Evolutionary conservation across 1,140 invertebrate species (phyloP), one percentile per base, ranked within the genome.

Genomic region (Polypedilum vanderplanki): DNA sequence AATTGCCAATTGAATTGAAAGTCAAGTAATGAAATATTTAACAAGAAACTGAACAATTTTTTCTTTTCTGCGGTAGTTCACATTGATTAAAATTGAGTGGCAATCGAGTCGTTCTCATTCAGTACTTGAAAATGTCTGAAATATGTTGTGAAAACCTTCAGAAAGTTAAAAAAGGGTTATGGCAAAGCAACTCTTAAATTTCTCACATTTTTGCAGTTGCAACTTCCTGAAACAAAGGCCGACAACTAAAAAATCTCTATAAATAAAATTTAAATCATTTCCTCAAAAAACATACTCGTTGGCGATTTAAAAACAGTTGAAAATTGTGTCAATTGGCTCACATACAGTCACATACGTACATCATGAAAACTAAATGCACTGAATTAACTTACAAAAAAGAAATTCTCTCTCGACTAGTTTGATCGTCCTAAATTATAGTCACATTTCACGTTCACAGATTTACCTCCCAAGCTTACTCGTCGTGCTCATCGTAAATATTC

Each of bases 311-410:
- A 33, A 33, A 33, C 41, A 4, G 46, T 33, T 12, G 12, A 57
- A n/a, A 57, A 57, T 57, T 57, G 46, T 57, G 46, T 57, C 46
- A 57, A 57, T 57, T 57, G 46, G 46, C 46, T n/a, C 46, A 57
- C 4, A n/a, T 15, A n/a, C 46, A 57, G 46, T 57, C 46, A 12
- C 46, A 4, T 15, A n/a, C 4, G 46, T 12, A n/a, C n/a, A n/a
- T 57, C 12, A n/a, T 15, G 9, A n/a, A 12, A n/a, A 4, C 46
- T 57, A 57, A 57, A 57, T 57, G 46, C 46, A 57, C n/a, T 12
- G 12, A 57, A 57, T 57, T 57, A 57, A 57, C 2, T 33, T 33
- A 33, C 24, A 33, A 33, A 1, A 33, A 33, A 1, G 5, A 33
- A 33, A 3, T 33, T 33, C 24, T 3, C 24, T 33, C 24, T 33